Evolutionary conservation across 2,888 invertebrate genomes (phyloP), one percentile per base, ranked within the genome.

Genomic region (Magallana nippona): DNA sequence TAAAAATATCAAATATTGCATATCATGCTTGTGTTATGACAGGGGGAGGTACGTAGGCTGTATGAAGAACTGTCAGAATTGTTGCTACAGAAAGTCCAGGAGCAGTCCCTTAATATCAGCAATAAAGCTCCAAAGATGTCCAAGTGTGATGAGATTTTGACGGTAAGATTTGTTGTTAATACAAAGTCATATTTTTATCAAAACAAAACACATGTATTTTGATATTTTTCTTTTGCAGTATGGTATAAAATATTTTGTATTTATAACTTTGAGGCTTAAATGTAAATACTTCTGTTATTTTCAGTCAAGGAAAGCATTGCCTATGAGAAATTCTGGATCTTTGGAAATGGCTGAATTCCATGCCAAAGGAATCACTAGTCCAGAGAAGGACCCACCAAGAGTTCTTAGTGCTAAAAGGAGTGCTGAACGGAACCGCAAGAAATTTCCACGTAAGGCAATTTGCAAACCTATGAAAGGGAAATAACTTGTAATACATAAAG

Each of bases 291-390:
- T 19, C 15, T 22, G 3, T 32, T 19, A 57, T 62, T 13, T 84
- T 56, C 83, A 90, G 90, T 86, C 86, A 19, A 84, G 79, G 15
- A 87, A 87, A 77, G 87, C 90, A 13, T 84, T 89, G n/a, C 91
- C 92, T 2, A 90, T 90, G 87, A 90, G 91, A 79, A 89, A 89
- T 57, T 87, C 89, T 81, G 88, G 88, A 3, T 89, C 91, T 5
- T 81, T 92, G n/a, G 89, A 88, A 83, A 85, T 89, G 15, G 88
- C 92, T 22, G 91, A 92, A 32, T 93, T 90, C 84, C 90, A 90
- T 79, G 84, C 89, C n/a, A 89, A 87, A 57, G 93, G 93, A 55
- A 80, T 89, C 56, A 84, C 89, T 10, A 90, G 89, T 85, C 93
- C 93, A 22, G 89, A 92, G 71, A 82, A 86, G 22, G 89, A 89